Base-by-base conservation (phyloP, 2,888 invertebrate genomes). In the Pycnomerus fuliginosus region DNA sequence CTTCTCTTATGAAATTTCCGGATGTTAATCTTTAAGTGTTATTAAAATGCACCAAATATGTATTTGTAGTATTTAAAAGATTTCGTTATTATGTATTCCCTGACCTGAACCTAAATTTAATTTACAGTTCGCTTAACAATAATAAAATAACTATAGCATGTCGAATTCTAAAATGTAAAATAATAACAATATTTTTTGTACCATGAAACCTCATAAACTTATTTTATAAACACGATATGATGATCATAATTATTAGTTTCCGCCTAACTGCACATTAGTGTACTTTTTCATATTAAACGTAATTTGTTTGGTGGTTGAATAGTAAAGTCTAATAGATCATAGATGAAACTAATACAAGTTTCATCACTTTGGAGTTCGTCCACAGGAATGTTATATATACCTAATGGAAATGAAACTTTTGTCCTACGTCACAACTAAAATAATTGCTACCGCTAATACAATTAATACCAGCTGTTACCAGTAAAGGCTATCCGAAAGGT, bases 111-210 rank as follows among this genome's bases (percentile, higher is more conserved):
- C 45, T 39, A 53, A 48, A 48, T 48, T n/a, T n/a, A n/a, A 45
- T 61, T 57, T 49, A 60, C 58, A 59, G 57, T 55, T 55, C 53
- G 58, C 40, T 56, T 48, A 50, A 49, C 52, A 48, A 47, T 46
- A 52, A 58, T 43, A 45, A 50, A 54, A 53, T 52, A 57, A 58
- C 44, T 47, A 54, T 43, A 41, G 40, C 56, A 52, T 55, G 50
- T 53, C 55, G 41, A 58, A 55, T 53, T 52, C 38, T 30, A 35
- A 48, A 51, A 49, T 49, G 43, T 41, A 40, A 44, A 48, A 42
- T 50, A 55, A 48, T 47, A 47, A 47, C 48, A 48, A 51, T 51
- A 27, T 42, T 50, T 49, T 50, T 43, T 42, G 33, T 34, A 34
- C 25, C 31, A 38, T 39, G 44, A 48, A 39, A 36, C 37, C 42